Evolutionary conservation across 2,797 vertebrate species (phyloP).

Genomic region (Sphaeramia orbicularis): DNA sequence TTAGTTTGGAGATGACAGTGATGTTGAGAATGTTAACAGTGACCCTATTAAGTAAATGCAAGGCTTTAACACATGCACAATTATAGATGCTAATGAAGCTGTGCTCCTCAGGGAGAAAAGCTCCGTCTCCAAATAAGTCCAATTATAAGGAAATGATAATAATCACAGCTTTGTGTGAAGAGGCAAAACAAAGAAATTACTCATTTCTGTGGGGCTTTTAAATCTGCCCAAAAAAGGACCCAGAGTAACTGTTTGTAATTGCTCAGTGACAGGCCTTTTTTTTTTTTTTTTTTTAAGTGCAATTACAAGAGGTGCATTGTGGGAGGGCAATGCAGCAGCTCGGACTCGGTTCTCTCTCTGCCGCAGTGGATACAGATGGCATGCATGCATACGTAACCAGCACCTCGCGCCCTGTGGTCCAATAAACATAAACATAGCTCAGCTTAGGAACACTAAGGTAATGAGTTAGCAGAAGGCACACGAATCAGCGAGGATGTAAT

Average conservation of each 20-base stretch:
- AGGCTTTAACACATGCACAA: background rate
- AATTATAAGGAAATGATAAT: constrained; percentile 3
- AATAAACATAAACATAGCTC: constrained; percentile 53
- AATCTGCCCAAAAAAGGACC: background rate
- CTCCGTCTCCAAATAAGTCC: background rate
- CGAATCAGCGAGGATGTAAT: constrained; percentile 48
- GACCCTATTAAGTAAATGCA: constrained; percentile 14
- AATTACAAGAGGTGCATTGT: constrained; percentile 37
- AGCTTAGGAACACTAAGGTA: constrained; percentile 56
- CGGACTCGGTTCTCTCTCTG: background rate
- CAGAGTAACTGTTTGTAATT: constrained; percentile 2
- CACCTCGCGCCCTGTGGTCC: constrained; percentile 45
- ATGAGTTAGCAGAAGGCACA: constrained; percentile 51
- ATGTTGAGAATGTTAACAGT: constrained; percentile 8
- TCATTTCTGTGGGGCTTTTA: background rate
- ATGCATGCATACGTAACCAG: constrained; percentile 53
- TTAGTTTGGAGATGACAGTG: background rate
- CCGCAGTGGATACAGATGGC: constrained; percentile 56
- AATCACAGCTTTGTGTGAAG: background rate
- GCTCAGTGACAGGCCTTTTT: constrained; percentile 8
- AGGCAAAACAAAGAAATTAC: constrained; percentile 4
- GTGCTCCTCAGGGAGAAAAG: constrained; percentile 13
- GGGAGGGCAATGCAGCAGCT: constrained; percentile 8
- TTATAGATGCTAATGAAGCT: background rate
- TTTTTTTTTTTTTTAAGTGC: constrained; percentile 27